Evolutionary conservation across 1,140 invertebrate genomes (phyloP).

Genomic region (Lasioglossum baleicum): DNA sequence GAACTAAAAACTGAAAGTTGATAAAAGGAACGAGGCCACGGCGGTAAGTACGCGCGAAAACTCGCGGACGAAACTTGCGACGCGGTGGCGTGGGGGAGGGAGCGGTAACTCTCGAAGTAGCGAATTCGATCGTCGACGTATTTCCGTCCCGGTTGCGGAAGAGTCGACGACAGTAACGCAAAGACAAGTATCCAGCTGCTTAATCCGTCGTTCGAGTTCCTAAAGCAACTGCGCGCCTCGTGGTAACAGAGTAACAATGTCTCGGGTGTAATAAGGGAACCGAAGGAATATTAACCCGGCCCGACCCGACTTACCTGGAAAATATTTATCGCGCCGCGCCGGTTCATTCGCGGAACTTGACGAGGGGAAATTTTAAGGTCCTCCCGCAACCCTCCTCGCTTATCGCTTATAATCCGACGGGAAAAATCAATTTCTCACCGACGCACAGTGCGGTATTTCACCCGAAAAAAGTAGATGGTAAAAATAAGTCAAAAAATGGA

Average conservation of each 20-base stretch:
- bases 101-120: not conserved
- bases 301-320: not conserved
- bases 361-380: not conserved
- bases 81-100: not conserved
- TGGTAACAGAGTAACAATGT: constrained; percentile 15
- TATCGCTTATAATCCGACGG: not conserved
- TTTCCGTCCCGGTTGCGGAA: not conserved
- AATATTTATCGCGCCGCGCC: constrained; percentile 30
- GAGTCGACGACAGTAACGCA: not conserved
- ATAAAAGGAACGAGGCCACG: not conserved
- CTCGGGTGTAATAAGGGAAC: constrained; percentile 11
- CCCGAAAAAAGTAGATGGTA: no score
- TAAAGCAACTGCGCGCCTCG: not conserved
- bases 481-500: no score
- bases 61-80: not conserved
- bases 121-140: constrained; percentile 2
- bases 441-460: no score
- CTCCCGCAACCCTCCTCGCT: not conserved
- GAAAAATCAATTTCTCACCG: not conserved
- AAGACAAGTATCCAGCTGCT: constrained; percentile 17
- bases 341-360: constrained; percentile 1
- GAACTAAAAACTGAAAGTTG: constrained; percentile 20
- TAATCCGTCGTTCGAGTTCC: constrained; percentile 41
- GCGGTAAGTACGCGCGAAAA: not conserved
- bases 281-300: constrained; percentile 34